A percentile compares a stretch with the other conserved stretches of the same genome.
Evolutionary conservation across 2,888 invertebrate species (phyloP).

Genomic region (Microdon myrmicae): DNA sequence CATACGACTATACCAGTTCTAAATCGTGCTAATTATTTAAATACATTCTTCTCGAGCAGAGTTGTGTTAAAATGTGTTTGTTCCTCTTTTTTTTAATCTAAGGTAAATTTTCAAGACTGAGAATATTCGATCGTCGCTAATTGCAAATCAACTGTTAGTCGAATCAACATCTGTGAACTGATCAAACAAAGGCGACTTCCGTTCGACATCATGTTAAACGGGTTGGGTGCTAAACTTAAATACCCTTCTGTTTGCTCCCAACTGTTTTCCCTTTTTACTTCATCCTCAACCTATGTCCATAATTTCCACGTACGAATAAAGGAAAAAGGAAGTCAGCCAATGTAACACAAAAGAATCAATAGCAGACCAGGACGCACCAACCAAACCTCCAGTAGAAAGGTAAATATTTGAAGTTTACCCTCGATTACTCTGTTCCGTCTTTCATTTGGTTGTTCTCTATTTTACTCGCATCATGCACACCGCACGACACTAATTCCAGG

Average conservation of each 20-base stretch:
- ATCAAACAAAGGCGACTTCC: conserved; percentile 41
- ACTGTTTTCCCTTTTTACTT: conserved; percentile 22
- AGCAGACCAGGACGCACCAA: conserved; percentile 6
- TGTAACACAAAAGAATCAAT: conserved; percentile 45
- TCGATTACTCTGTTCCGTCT: conserved; percentile 36
- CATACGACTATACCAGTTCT: too few relatives aligned
- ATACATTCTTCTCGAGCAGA: too few relatives aligned
- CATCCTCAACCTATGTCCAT: conserved; percentile 15
- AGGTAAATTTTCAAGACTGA: too few relatives aligned
- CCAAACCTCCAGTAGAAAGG: conserved; percentile 25
- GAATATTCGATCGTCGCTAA: conserved; percentile 4
- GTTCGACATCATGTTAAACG: conserved; percentile 25
- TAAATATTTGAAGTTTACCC: conserved; percentile 47
- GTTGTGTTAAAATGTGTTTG: too few relatives aligned
- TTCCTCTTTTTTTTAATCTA: too few relatives aligned
- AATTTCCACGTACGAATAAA: conserved; percentile 39
- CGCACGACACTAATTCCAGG: conserved; percentile 33
- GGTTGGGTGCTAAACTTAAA: conserved; percentile 41
- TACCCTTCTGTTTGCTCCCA: conserved; percentile 34
- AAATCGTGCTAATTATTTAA: too few relatives aligned
- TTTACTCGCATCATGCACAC: conserved; percentile 35
- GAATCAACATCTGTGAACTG: conserved; percentile 30
- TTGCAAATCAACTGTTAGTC: conserved; percentile 17
- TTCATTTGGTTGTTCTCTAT: conserved; percentile 26
- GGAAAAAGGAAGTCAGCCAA: conserved; percentile 44